These are phyloP conservation scores for Tamandua tetradactyla DNA, from an alignment of 2,797 vertebrate genomes.

Conservation along the genomic window DNA sequence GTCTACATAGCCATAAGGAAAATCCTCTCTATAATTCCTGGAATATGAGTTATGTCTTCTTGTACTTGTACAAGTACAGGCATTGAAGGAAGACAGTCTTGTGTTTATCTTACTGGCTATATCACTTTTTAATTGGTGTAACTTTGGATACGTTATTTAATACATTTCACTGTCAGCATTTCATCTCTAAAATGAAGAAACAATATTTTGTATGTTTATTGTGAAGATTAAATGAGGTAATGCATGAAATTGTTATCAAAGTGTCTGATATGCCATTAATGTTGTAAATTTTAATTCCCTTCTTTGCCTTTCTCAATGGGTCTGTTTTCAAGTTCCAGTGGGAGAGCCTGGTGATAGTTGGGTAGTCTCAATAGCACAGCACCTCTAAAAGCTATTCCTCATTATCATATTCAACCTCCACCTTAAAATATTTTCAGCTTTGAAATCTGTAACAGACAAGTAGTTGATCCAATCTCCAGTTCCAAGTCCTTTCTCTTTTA, in stretches of 20 bases:
- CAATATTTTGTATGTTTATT: neutral
- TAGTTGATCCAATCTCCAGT: neutral
- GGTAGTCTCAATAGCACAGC: neutral
- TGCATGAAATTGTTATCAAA: neutral
- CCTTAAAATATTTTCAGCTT: neutral
- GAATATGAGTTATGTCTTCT: neutral
- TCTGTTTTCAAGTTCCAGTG: neutral
- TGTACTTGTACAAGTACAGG: neutral
- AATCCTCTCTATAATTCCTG: neutral
- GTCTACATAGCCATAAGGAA: neutral
- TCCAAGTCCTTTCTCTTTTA: neutral
- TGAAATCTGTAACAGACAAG: neutral
- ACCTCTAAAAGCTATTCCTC: neutral
- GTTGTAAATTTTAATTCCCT: neutral
- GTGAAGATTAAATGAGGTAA: neutral
- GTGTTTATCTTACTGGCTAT: neutral
- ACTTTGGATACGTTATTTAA: neutral
- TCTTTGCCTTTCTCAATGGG: neutral
- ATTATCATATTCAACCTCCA: neutral
- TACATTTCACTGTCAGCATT: neutral
- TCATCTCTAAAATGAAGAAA: neutral
- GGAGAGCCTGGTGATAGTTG: neutral
- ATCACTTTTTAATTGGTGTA: neutral
- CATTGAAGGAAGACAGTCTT: neutral
- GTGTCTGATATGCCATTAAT: neutral